phyloP scores from a whole-genome alignment of 2,113 vertebrate species.

The Corvus moneduloides region DNA sequence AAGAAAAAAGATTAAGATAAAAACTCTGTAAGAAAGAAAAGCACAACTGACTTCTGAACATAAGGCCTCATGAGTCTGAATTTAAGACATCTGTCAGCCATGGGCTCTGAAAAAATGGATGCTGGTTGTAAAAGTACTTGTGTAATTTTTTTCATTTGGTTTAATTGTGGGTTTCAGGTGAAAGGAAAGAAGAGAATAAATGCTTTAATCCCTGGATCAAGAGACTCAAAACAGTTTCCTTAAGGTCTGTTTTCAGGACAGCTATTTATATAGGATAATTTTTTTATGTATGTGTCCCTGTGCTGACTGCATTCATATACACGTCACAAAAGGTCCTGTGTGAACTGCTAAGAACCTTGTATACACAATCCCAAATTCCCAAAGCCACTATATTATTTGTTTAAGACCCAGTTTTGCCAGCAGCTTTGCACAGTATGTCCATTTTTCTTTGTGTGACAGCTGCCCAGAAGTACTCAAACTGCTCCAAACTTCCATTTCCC shows the following conservation, averaged over 20 bases:
- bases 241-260: neutral
- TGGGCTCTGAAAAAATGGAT: neutral
- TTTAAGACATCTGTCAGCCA: neutral
- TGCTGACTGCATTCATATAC: neutral
- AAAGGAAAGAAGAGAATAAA: neutral
- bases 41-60: neutral
- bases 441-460: neutral
- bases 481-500: neutral
- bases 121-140: neutral
- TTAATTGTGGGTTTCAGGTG: neutral
- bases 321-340: neutral
- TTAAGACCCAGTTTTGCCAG: neutral
- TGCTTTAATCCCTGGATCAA: neutral
- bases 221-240: neutral
- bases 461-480: neutral
- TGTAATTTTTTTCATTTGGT: neutral
- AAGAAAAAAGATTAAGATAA: neutral
- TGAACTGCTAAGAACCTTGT: neutral
- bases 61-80: neutral
- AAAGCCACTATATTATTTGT: neutral
- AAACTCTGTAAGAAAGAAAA: neutral
- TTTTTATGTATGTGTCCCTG: neutral
- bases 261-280: neutral
- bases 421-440: neutral
- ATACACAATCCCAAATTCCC: neutral